Evolutionary conservation across 2,888 invertebrate genomes (phyloP).

Genomic region (Cerastis leucographa): DNA sequence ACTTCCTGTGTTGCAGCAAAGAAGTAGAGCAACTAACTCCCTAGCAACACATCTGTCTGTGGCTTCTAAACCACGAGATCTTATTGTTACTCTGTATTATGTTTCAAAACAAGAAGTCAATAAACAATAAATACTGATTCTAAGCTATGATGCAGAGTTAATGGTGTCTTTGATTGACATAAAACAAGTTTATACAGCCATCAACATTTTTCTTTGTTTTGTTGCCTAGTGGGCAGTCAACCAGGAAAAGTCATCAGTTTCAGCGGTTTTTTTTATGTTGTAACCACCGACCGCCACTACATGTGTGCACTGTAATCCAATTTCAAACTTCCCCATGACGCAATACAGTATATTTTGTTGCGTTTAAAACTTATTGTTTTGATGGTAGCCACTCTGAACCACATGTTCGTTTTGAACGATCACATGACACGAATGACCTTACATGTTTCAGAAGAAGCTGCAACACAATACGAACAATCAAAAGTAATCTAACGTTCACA

Average conservation of each 20-base stretch:
- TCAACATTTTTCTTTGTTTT: conserved; percentile 3
- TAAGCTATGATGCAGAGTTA: not conserved
- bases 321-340: conserved; percentile 1
- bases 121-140: conserved; percentile 41
- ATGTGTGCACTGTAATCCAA: not conserved
- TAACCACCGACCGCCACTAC: not conserved
- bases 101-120: conserved; percentile 32
- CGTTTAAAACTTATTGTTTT: conserved; percentile 12
- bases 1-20: not conserved
- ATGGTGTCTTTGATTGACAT: not conserved
- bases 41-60: conserved; percentile 8
- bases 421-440: conserved; percentile 19
- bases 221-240: conserved; percentile 3
- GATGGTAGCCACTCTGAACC: not conserved
- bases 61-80: not conserved
- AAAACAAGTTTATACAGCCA: conserved; percentile 2
- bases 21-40: not conserved
- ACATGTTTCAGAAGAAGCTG: conserved; percentile 10
- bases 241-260: conserved; percentile 18
- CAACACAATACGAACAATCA: conserved; percentile 25
- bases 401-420: conserved; percentile 11
- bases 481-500: conserved; percentile 39
- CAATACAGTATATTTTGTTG: conserved; percentile 10
- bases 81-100: conserved; percentile 8
- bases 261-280: not conserved